Evolutionary conservation across 1,140 invertebrate genomes (phyloP).

Genomic region (Drosophila pachea): DNA sequence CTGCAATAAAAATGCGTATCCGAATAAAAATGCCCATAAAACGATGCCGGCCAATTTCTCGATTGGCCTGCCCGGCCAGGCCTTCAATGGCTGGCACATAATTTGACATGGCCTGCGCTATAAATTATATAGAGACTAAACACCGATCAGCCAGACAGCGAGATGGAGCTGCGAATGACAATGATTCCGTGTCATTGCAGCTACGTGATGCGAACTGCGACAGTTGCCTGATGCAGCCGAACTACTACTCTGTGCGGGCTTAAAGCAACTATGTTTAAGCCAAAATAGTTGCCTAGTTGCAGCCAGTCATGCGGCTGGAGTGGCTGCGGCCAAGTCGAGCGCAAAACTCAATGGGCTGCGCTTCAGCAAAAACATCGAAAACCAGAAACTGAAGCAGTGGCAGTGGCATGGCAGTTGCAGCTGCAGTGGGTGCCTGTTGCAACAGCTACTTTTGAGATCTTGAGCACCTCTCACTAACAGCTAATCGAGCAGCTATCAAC

Average conservation of each 20-base stretch:
- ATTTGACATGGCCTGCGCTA: conserved; percentile 51
- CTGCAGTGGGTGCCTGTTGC: no score
- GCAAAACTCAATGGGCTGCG: conserved; percentile 37
- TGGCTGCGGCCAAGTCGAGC: conserved; percentile 10
- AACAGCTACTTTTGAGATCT: conserved; percentile 7
- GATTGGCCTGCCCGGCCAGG: not conserved
- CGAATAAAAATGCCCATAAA: conserved; percentile 68
- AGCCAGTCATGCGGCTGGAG: not conserved
- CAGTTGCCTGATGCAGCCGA: not conserved
- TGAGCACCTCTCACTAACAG: conserved; percentile 19
- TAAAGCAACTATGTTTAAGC: conserved; percentile 6
- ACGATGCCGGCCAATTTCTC: conserved; percentile 51
- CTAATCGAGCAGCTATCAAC: conserved; percentile 24
- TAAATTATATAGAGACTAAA: conserved; percentile 65
- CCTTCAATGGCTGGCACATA: conserved; percentile 68
- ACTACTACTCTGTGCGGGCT: not conserved
- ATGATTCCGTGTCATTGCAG: conserved; percentile 70
- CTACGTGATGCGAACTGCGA: conserved; percentile 57
- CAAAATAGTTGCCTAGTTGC: not conserved
- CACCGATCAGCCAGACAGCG: conserved; percentile 12
- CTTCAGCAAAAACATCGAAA: conserved; percentile 2
- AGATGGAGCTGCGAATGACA: conserved; percentile 43
- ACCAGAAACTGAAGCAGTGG: not conserved
- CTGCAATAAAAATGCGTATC: conserved; percentile 71
- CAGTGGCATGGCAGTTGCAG: conserved; percentile 2